phyloP scores from a whole-genome alignment of 2,113 vertebrate species.

The Apteryx mantelli region DNA sequence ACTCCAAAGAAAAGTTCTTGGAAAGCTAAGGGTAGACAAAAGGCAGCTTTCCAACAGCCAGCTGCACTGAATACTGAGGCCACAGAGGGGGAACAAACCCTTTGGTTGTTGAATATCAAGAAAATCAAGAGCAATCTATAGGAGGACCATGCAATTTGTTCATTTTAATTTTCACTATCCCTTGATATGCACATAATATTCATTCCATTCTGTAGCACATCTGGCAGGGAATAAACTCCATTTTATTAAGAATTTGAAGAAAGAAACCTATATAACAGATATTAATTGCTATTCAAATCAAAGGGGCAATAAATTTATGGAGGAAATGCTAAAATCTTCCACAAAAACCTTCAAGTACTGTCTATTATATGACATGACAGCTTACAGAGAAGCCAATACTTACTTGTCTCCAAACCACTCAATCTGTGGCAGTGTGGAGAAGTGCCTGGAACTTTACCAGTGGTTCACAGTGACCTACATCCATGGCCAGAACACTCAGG shows the following conservation, averaged over 20 bases:
- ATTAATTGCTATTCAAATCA: background rate
- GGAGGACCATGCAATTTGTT: background rate
- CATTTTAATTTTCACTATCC: background rate
- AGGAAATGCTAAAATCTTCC: background rate
- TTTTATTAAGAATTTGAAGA: background rate
- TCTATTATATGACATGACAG: background rate
- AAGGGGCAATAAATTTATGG: background rate
- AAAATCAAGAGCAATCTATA: background rate
- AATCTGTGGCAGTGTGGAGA: background rate
- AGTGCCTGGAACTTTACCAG: background rate
- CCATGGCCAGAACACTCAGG: background rate
- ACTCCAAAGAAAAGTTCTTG: background rate
- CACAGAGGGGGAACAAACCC: background rate
- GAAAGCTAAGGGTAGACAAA: background rate
- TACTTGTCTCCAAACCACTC: background rate
- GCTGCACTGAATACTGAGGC: background rate
- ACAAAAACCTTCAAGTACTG: background rate
- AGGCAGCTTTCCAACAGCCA: background rate
- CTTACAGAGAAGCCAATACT: background rate
- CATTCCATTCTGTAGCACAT: too few relatives aligned
- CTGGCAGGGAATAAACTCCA: background rate
- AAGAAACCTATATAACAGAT: background rate
- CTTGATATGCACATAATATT: background rate
- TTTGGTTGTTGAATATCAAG: background rate
- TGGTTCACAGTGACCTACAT: background rate